These are phyloP conservation scores for Empis stercorea DNA, from an alignment of 2,888 invertebrate species.

Conservation along the genomic window DNA sequence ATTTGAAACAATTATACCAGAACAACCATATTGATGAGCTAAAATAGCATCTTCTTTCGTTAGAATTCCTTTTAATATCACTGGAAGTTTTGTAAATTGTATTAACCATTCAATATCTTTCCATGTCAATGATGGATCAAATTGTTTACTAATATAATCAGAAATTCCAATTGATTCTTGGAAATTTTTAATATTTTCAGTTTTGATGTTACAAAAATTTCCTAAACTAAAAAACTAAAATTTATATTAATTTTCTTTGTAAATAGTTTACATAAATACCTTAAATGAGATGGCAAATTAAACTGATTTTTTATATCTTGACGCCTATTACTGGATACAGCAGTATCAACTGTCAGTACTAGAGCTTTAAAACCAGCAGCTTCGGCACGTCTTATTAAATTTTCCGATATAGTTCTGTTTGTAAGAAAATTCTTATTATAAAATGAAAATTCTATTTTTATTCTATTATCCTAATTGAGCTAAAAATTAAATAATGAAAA, in stretches of 20 bases:
- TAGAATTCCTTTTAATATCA: constrained; percentile 76
- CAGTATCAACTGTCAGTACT: constrained; percentile 80
- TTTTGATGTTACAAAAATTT: constrained; percentile 54
- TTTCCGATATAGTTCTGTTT: constrained; percentile 44
- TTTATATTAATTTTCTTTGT: not conserved
- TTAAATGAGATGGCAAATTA: constrained; percentile 63
- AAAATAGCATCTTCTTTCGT: constrained; percentile 73
- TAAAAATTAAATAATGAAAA: too few species aligned
- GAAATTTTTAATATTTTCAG: constrained; percentile 19
- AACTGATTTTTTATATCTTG: constrained; percentile 78
- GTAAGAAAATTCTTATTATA: too few species aligned
- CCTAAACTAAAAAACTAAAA: constrained; percentile 46
- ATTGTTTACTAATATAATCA: constrained; percentile 61
- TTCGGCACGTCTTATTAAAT: constrained; percentile 66
- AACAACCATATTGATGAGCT: constrained; percentile 59
- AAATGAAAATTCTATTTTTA: too few species aligned
- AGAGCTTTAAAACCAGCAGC: constrained; percentile 73
- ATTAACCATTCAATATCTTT: constrained; percentile 74
- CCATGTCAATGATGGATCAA: constrained; percentile 76
- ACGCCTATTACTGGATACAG: constrained; percentile 68
- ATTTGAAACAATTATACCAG: constrained; percentile 80
- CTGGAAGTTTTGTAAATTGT: constrained; percentile 63
- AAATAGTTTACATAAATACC: constrained; percentile 23
- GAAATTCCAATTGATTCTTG: constrained; percentile 48
- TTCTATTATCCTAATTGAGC: too few species aligned